Base-by-base conservation (phyloP, 2,797 vertebrate genomes). In the Danio choprae region DNA sequence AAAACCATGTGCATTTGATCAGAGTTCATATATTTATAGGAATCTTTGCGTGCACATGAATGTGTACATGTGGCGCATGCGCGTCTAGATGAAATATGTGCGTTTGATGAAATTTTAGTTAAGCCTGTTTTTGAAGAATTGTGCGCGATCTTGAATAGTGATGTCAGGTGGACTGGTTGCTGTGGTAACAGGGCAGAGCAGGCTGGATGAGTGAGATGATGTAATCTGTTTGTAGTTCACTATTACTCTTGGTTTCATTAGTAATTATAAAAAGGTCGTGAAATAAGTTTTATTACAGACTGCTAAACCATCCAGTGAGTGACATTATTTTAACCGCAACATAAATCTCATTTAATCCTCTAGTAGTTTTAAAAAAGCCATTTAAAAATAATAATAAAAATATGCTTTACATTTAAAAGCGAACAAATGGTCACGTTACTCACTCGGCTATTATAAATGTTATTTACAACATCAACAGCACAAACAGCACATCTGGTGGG, bases 91-190 rank as follows among this genome's bases (percentile, higher is more conserved):
- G 38, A 44, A 58, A 65, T 62, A 22, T 64, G 10, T 72, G 41
- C 51, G 69, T 72, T 73, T 75, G 38, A 79, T 69, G n/a, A 60
- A 62, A 62, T 70, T 79, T 70, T 62, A 22, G 53, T 55, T 79
- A 73, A 80, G 73, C 44, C 74, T 50, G 82, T 41, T 68, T 67
- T 51, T 74, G 50, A 65, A 73, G 43, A 70, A 78, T 51, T 71
- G n/a, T 74, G 22, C 20, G 59, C 22, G 65, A 74, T 84, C 69
- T 81, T 65, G 65, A 64, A 84, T 79, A 72, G 82, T 85, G 83
- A 87, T 89, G 86, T 87, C 88, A 87, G 86, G 84, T 89, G 82
- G 81, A 83, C 76, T 78, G 83, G 87, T 89, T 88, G 86, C 88
- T 85, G 86, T 87, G 87, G 88, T 87, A 84, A 89, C 87, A 65